These are phyloP conservation scores for Dioctria rufipes DNA, from an alignment of 2,888 invertebrate genomes.

Conservation along the genomic window DNA sequence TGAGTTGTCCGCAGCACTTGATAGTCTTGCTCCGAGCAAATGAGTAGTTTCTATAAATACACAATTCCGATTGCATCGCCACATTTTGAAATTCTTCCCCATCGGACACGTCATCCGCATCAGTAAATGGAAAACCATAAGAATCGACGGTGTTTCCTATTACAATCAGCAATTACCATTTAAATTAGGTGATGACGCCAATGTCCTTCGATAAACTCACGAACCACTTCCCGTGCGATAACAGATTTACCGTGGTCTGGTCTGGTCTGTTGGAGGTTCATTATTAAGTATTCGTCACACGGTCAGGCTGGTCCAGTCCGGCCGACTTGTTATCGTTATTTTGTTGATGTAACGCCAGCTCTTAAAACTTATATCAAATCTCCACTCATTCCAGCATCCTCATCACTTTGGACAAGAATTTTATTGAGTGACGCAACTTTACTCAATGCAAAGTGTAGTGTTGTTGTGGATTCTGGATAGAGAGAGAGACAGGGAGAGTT, in stretches of 20 bases:
- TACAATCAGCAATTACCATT: not conserved
- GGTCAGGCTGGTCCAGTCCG: not conserved
- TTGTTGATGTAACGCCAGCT: constrained; percentile 22
- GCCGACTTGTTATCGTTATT: constrained; percentile 12
- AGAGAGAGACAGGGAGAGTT: too few species aligned
- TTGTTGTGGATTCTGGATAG: too few species aligned
- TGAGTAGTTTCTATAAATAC: too few species aligned
- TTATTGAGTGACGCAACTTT: constrained; percentile 42
- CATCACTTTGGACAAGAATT: constrained; percentile 13
- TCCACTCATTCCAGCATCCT: constrained; percentile 10
- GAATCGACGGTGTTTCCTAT: not conserved
- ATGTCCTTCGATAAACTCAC: not conserved
- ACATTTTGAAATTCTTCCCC: too few species aligned
- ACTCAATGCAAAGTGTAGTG: too few species aligned
- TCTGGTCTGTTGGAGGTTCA: too few species aligned
- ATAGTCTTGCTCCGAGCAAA: too few species aligned
- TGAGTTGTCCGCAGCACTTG: too few species aligned
- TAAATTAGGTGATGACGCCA: constrained; percentile 34
- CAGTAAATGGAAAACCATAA: too few species aligned
- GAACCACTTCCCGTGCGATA: constrained; percentile 36
- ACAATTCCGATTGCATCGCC: too few species aligned
- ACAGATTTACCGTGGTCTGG: not conserved
- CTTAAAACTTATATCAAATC: constrained; percentile 7
- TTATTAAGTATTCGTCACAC: too few species aligned
- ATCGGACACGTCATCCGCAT: too few species aligned